Conservation (phyloP, 2,888 invertebrate genomes). For the Dastarcus helophoroides region DNA sequence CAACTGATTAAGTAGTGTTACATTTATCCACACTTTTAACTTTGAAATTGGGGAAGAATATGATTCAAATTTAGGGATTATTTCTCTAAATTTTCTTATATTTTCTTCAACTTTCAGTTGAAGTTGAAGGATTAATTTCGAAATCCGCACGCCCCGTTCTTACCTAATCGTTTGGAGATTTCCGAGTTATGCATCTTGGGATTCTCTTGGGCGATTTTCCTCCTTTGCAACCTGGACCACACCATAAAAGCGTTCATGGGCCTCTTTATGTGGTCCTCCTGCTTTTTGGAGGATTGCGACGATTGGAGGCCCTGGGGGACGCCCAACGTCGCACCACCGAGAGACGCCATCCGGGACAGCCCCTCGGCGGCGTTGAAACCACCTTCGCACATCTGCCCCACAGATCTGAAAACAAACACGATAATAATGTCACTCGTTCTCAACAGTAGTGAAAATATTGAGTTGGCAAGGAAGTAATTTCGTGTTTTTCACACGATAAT, state of each 20-base stretch:
- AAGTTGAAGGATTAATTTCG: no score
- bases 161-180: slow-evolving; percentile 85
- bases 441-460: not conserved
- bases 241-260: slow-evolving; percentile 99
- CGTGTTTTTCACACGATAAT: no score
- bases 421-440: no score
- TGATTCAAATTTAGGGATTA: no score
- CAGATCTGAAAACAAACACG: slow-evolving; percentile 49
- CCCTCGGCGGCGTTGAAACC: slow-evolving; percentile 52
- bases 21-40: no score
- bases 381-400: slow-evolving; percentile 62
- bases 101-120: no score
- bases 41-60: no score
- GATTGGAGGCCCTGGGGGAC: slow-evolving; percentile 44
- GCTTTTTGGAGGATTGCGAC: slow-evolving; percentile 47
- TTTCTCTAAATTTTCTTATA: no score
- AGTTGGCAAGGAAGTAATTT: no score
- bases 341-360: slow-evolving; percentile 44
- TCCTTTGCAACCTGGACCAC: slow-evolving; percentile 83
- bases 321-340: slow-evolving; percentile 47
- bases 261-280: slow-evolving; percentile 84
- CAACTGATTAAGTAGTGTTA: no score
- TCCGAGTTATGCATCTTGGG: slow-evolving; percentile 99
- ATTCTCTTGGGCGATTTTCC: slow-evolving; percentile 95
- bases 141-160: no score